These are phyloP conservation scores for Malurus leucopterus DNA, from an alignment of 2,797 vertebrate genomes.

Conservation along the genomic window DNA sequence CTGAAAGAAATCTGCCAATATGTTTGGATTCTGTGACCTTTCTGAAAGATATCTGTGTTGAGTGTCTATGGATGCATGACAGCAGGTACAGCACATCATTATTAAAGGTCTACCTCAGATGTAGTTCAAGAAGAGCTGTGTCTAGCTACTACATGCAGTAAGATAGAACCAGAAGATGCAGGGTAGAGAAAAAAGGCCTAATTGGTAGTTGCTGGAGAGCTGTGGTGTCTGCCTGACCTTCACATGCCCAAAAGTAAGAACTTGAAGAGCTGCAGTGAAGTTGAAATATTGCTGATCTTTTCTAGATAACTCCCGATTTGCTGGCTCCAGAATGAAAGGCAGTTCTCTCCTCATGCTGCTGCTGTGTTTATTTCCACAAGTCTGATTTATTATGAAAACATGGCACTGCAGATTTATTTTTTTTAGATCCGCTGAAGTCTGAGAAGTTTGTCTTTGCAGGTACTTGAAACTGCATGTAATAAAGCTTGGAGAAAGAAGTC, in stretches of 20 bases:
- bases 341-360: neutral
- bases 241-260: neutral
- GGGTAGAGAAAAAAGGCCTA: neutral
- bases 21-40: neutral
- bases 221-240: neutral
- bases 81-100: neutral
- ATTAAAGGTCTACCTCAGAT: neutral
- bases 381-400: neutral
- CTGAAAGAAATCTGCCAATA: neutral
- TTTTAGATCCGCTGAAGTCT: neutral
- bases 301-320: neutral
- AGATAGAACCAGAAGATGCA: neutral
- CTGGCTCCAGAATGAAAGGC: neutral
- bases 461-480: neutral
- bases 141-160: neutral
- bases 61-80: rapidly evolving
- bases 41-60: neutral
- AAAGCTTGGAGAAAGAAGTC: neutral
- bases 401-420: neutral
- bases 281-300: neutral
- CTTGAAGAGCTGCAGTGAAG: neutral
- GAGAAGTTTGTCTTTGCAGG: neutral
- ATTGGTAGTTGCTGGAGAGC: neutral
- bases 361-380: neutral
- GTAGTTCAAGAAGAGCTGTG: neutral